Base-by-base conservation (phyloP, 1,140 invertebrate species). In the Microplitis demolitor region DNA sequence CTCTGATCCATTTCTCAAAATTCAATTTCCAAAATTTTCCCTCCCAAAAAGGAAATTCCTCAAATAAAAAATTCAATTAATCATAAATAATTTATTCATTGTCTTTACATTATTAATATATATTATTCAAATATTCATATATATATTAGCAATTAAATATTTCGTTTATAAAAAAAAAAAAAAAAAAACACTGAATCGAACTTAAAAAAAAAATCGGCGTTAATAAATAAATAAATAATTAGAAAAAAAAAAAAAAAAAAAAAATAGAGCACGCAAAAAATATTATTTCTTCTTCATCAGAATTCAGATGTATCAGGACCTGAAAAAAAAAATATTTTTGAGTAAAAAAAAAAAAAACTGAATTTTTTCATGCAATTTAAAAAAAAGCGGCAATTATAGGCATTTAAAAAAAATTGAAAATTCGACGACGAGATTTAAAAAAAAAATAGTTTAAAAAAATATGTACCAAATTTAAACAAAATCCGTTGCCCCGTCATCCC, bases 1-100 rank as follows among this genome's bases (percentile, higher is more conserved):
- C 76, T 94, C 4, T 93, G 87, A 89, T 24, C 24, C 24, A 24
- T 2, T 24, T 24, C 24, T 24, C 24, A 24, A 24, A 24, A 24
- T 24, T 24, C 24, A 2, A 24, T 24, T 24, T 24, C 24, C 24
- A 24, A 24, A 24, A 24, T 24, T 24, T 24, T 24, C 24, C 24
- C 24, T 24, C 24, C 24, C 24, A 24, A 0, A 24, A 24, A 24
- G 24, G 24, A 24, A 63, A 50, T 58, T 72, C 72, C 37, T 14
- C 61, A 70, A 60, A 69, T 67, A 69, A 70, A 45, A 45, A 45
- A 45, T 45, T 45, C 39, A 45, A 45, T 9, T 45, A 45, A 45
- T 3, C 39, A 45, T 45, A 45, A 45, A 45, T 45, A 45, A 11
- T 45, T 45, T 45, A 45, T 45, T 45, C 11, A 45, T 45, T 24